These are phyloP conservation scores for Cepphus grylle DNA, from an alignment of 2,113 vertebrate genomes.

Conservation along the genomic window DNA sequence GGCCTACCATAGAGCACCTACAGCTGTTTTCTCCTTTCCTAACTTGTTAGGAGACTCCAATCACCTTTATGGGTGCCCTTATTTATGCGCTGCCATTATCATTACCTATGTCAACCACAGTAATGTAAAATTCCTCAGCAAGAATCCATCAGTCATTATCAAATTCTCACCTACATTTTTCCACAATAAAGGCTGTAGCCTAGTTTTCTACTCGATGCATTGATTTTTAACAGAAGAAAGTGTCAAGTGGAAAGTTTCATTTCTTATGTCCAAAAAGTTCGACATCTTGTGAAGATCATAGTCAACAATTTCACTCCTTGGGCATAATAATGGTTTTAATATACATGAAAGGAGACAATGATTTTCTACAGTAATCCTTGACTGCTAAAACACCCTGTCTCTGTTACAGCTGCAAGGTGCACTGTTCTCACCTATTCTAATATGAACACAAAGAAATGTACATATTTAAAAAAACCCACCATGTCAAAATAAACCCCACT, in stretches of 20 bases:
- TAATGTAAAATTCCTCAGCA: background rate
- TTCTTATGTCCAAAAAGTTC: background rate
- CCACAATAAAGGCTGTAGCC: background rate
- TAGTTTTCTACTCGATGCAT: background rate
- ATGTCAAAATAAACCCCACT: background rate
- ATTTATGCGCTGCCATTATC: background rate
- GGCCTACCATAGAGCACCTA: background rate
- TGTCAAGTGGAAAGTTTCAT: background rate
- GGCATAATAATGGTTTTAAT: background rate
- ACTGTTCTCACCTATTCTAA: background rate
- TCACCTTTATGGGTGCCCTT: background rate
- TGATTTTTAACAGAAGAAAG: background rate
- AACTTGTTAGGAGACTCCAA: background rate
- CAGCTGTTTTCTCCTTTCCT: background rate
- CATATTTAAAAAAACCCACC: accelerated
- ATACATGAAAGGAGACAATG: background rate
- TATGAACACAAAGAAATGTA: background rate
- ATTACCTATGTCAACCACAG: background rate
- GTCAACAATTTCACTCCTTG: background rate
- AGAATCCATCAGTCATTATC: background rate
- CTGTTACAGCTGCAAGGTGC: background rate
- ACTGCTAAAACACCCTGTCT: background rate
- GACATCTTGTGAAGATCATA: background rate
- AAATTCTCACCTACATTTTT: background rate
- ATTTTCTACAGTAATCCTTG: background rate